These are phyloP conservation scores for Ostrea edulis DNA, from an alignment of 1,140 invertebrate genomes.

Conservation along the genomic window DNA sequence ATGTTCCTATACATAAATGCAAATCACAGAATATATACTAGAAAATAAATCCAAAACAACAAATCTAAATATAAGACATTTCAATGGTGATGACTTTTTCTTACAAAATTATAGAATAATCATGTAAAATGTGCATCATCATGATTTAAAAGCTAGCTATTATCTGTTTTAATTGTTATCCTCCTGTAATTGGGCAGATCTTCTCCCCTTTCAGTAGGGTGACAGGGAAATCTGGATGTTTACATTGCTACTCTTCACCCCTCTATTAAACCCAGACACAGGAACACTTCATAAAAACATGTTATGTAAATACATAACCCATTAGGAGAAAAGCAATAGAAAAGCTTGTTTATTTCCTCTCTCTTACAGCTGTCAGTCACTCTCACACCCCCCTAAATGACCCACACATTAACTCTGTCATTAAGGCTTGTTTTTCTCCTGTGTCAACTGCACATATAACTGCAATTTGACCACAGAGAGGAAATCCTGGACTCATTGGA, in stretches of 20 bases:
- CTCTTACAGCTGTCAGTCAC: neutral
- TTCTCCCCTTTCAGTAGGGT: neutral
- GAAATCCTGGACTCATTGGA: neutral
- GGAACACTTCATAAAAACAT: constrained; percentile 30
- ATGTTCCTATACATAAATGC: no score
- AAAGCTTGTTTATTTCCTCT: constrained; percentile 28
- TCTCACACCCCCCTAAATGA: neutral
- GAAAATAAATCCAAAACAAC: no score
- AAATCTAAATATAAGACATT: no score
- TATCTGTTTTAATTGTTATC: no score
- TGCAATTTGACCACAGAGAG: neutral
- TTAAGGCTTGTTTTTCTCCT: neutral
- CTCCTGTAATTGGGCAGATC: no score
- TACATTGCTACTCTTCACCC: neutral
- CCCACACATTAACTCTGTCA: neutral
- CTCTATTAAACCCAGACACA: neutral
- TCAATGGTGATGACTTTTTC: no score
- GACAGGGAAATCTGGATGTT: neutral
- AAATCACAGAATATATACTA: no score
- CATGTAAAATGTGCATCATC: no score
- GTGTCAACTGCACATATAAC: neutral
- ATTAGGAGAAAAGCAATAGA: constrained; percentile 25
- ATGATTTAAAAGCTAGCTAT: no score
- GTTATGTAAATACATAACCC: constrained; percentile 29
- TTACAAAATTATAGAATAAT: no score